phyloP scores from a whole-genome alignment of 2,113 vertebrate genomes.

The Pangasianodon hypophthalmus region DNA sequence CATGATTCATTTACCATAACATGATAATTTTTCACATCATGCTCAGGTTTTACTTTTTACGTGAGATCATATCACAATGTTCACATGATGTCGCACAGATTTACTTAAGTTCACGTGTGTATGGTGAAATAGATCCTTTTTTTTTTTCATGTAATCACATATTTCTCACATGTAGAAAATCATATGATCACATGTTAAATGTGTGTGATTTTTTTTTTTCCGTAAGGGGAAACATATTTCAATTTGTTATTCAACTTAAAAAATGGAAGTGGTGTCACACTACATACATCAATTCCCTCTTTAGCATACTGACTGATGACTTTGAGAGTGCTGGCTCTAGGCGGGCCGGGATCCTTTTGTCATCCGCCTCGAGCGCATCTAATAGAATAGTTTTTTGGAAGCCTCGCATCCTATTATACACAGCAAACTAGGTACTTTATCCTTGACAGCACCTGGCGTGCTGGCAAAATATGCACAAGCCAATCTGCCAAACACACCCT shows the following conservation, averaged over 20 bases:
- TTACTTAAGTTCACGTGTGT: neutral
- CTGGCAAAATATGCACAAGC: slow-evolving; percentile 59
- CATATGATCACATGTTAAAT: neutral
- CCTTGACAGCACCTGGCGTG: slow-evolving; percentile 72
- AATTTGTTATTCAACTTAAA: slow-evolving; percentile 41
- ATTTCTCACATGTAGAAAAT: neutral
- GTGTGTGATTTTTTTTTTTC: neutral
- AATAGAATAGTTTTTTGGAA: slow-evolving; percentile 76
- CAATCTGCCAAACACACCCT: slow-evolving; percentile 76
- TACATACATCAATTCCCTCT: slow-evolving; percentile 55
- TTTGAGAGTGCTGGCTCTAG: slow-evolving; percentile 19
- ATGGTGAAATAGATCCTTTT: neutral
- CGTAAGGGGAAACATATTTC: neutral
- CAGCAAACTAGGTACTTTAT: slow-evolving; percentile 79
- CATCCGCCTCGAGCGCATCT: slow-evolving; percentile 59
- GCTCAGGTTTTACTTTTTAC: neutral
- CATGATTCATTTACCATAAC: neutral
- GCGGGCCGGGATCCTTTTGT: slow-evolving; percentile 56
- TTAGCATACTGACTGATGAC: slow-evolving; percentile 70
- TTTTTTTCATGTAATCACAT: neutral
- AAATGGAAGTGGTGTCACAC: slow-evolving; percentile 10
- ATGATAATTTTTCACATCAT: neutral
- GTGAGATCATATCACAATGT: neutral
- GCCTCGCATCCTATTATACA: slow-evolving; percentile 76
- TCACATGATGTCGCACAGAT: neutral